Evolutionary conservation across 2,888 invertebrate species (phyloP).

Genomic region (Adelphocoris suturalis): DNA sequence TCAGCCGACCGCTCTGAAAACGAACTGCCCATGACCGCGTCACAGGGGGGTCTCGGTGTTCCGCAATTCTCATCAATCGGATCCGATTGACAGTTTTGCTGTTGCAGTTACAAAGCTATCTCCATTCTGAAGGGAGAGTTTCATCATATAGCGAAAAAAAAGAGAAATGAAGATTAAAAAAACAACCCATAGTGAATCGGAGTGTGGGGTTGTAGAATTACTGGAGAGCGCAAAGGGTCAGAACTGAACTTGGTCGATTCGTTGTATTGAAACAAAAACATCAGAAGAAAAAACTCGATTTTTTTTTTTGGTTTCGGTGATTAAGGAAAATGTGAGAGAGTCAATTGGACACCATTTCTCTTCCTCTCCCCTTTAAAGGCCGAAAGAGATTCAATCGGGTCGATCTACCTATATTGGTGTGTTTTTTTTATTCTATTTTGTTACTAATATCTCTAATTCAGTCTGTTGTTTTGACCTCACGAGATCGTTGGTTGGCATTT

Average conservation of each 20-base stretch:
- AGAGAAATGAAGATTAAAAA: not conserved
- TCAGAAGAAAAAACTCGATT: not conserved
- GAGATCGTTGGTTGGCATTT: no score
- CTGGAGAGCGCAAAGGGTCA: not conserved
- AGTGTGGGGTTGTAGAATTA: not conserved
- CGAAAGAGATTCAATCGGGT: not conserved
- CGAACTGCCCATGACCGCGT: not conserved
- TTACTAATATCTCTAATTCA: not conserved
- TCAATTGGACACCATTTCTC: not conserved
- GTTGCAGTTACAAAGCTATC: slow-evolving; percentile 32
- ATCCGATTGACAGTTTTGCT: slow-evolving; percentile 34
- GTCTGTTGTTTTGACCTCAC: not conserved
- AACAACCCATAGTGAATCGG: not conserved
- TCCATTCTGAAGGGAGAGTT: slow-evolving; percentile 12
- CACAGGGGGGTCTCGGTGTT: not conserved
- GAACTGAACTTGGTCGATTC: not conserved
- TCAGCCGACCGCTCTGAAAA: no score
- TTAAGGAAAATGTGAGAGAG: not conserved
- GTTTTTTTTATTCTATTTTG: not conserved
- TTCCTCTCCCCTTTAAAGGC: not conserved
- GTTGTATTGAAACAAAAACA: not conserved
- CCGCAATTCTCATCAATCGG: slow-evolving; percentile 51
- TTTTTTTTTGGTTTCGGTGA: not conserved
- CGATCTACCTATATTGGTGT: not conserved
- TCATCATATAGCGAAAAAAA: not conserved